Conservation (phyloP, 2,888 invertebrate genomes). For the Drosophila nr. perissopoda region DNA sequence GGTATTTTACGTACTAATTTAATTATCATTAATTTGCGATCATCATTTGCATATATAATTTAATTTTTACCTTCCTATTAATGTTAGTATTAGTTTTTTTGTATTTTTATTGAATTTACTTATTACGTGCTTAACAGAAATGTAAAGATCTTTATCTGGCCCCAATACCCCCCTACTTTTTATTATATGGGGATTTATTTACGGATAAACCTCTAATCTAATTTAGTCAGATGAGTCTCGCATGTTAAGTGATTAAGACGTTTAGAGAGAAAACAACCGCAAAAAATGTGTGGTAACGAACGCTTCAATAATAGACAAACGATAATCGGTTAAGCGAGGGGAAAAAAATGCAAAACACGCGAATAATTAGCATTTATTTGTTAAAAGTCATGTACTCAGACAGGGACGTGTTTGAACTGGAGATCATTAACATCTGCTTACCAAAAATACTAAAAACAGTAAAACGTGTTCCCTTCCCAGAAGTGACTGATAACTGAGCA, state of each 20-base stretch:
- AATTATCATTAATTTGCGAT: constrained; percentile 11
- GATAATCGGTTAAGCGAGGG: not conserved
- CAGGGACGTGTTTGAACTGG: constrained; percentile 22
- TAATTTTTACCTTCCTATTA: not conserved
- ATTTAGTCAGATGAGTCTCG: constrained; percentile 1
- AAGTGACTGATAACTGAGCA: not conserved
- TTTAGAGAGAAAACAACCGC: constrained; percentile 8
- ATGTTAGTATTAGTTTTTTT: not conserved
- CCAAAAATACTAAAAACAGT: constrained; percentile 10
- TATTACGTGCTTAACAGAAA: not conserved
- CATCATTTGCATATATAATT: constrained; percentile 1
- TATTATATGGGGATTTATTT: not conserved
- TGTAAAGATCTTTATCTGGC: not conserved
- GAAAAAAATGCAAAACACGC: constrained; percentile 31
- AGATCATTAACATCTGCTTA: constrained; percentile 44
- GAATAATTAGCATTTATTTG: constrained; percentile 59
- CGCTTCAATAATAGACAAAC: not conserved
- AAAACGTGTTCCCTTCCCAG: constrained; percentile 41
- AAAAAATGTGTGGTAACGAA: constrained; percentile 1
- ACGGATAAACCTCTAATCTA: not conserved
- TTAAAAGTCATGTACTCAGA: constrained; percentile 31
- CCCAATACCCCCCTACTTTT: not conserved
- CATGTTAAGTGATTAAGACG: constrained; percentile 24
- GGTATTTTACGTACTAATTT: constrained; percentile 5
- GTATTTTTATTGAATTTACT: not conserved